Percentiles rank a stretch among this genome's conserved stretches.
Conservation (phyloP, 2,113 vertebrate species). For the Sylvia atricapilla region DNA sequence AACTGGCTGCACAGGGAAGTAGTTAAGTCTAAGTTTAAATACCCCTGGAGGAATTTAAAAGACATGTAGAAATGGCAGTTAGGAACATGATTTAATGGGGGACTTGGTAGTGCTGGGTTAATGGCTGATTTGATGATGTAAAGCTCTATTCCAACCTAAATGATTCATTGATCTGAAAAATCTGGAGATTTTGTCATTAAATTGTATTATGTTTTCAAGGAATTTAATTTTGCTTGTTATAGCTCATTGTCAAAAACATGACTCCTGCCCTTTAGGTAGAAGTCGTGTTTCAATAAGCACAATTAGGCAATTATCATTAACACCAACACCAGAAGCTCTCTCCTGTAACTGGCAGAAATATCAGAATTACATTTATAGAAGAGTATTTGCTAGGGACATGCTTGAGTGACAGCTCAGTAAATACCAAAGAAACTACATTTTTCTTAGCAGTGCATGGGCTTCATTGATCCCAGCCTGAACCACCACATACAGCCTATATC, state of each 20-base stretch:
- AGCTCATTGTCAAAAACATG: background rate
- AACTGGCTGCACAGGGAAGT: background rate
- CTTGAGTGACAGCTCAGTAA: background rate
- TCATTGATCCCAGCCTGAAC: background rate
- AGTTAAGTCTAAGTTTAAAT: background rate
- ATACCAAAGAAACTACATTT: background rate
- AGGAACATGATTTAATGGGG: background rate
- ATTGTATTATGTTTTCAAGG: background rate
- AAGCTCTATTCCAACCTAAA: background rate
- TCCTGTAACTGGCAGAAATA: background rate
- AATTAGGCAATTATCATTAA: background rate
- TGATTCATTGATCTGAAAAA: background rate
- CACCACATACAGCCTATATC: background rate
- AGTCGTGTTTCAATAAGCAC: background rate
- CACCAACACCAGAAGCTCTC: background rate
- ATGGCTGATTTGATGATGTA: background rate
- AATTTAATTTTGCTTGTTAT: background rate
- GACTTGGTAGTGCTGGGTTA: background rate
- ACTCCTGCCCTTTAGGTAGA: background rate
- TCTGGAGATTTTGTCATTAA: background rate
- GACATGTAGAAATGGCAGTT: accelerated
- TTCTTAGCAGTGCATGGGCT: background rate
- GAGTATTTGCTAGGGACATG: background rate
- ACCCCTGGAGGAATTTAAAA: background rate
- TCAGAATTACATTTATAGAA: background rate